Evolutionary conservation across 2,797 vertebrate species (phyloP).

Genomic region (Poecilia velifera): DNA sequence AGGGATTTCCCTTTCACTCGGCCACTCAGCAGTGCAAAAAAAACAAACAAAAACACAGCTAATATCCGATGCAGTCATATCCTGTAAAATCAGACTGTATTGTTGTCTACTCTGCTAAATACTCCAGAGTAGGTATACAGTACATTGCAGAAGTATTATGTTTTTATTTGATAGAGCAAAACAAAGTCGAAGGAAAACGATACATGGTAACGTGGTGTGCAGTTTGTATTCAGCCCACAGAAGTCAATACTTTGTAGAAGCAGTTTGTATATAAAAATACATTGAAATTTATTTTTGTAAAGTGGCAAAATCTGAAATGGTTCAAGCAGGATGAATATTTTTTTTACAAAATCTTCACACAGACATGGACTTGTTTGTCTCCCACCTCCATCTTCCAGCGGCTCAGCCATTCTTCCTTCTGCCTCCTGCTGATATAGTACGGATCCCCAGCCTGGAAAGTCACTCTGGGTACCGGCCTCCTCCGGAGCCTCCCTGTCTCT

Average conservation of each 20-base stretch:
- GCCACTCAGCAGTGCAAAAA: slow-evolving; percentile 8
- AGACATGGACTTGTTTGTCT: slow-evolving; percentile 63
- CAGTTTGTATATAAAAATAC: background rate
- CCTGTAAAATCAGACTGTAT: background rate
- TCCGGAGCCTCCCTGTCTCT: slow-evolving; percentile 86
- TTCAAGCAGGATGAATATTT: background rate
- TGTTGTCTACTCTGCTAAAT: background rate
- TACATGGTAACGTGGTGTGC: background rate
- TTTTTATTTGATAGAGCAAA: background rate
- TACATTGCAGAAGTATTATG: background rate
- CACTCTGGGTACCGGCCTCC: slow-evolving; percentile 90
- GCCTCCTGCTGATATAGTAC: slow-evolving; percentile 94
- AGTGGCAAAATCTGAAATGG: background rate
- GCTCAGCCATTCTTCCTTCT: slow-evolving; percentile 92
- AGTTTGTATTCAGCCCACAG: background rate
- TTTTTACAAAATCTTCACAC: slow-evolving; percentile 33
- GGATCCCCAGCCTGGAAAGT: slow-evolving; percentile 97
- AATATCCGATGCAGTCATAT: slow-evolving; percentile 6
- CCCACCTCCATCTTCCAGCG: slow-evolving; percentile 93
- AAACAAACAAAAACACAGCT: slow-evolving; percentile 10
- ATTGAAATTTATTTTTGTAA: background rate
- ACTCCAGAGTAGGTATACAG: background rate
- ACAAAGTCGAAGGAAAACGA: background rate
- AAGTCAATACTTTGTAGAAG: background rate
- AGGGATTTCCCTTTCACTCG: slow-evolving; percentile 20